Conservation (phyloP, 2,113 vertebrate species). For the Strigops habroptila region DNA sequence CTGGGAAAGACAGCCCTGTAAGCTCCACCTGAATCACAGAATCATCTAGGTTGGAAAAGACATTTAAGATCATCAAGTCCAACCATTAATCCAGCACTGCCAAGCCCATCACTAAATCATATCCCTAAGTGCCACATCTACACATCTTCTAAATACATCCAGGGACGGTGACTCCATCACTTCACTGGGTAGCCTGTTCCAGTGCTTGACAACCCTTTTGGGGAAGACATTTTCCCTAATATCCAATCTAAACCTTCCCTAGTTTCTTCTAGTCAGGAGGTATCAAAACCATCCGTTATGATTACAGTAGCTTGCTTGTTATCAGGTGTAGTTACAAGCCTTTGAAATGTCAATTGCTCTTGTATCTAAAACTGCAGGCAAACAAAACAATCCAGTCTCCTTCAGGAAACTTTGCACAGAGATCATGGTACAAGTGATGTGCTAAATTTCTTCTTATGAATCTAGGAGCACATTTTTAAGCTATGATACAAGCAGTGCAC, state of each 20-base stretch:
- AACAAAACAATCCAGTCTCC: neutral
- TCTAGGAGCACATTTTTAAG: neutral
- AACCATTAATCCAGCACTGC: neutral
- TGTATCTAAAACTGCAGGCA: neutral
- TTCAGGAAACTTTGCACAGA: neutral
- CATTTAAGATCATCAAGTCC: neutral
- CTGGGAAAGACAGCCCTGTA: neutral
- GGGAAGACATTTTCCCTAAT: neutral
- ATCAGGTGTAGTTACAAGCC: neutral
- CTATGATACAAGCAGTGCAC: neutral
- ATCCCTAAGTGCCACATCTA: neutral
- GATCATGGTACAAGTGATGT: accelerated
- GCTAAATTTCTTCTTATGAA: neutral
- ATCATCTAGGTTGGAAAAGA: neutral
- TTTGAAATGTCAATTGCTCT: neutral
- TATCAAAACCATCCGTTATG: neutral
- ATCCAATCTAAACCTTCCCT: neutral
- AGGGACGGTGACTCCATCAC: neutral
- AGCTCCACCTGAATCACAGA: neutral
- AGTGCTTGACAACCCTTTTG: neutral
- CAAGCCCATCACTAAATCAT: neutral
- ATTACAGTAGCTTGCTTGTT: neutral
- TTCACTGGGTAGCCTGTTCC: neutral
- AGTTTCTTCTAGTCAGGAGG: neutral
- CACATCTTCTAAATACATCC: neutral